These are phyloP conservation scores for Pogonognathellus flavescens DNA, from an alignment of 1,140 invertebrate genomes.

Conservation along the genomic window DNA sequence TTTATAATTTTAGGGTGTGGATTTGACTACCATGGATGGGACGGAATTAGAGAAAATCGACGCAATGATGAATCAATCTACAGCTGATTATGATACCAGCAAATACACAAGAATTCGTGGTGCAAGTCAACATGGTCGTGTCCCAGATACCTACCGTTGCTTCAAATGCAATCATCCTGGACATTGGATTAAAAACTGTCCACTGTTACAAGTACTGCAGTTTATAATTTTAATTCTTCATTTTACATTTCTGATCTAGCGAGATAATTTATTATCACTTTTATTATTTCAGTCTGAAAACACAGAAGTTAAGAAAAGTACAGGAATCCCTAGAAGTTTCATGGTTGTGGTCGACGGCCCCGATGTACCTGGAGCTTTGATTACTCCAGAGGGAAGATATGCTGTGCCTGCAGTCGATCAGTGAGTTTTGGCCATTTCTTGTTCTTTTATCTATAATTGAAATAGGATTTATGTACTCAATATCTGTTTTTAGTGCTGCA, in stretches of 20 bases:
- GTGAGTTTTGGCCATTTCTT: conserved; percentile 74
- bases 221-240: conserved; percentile 58
- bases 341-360: conserved; percentile 93
- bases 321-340: conserved; percentile 97
- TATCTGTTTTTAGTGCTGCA: conserved; percentile 77
- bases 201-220: conserved; percentile 76
- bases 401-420: conserved; percentile 92
- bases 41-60: conserved; percentile 97
- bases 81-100: conserved; percentile 95
- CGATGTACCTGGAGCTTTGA: conserved; percentile 89
- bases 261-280: conserved; percentile 22
- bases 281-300: conserved; percentile 65
- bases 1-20: conserved; percentile 75
- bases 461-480: neutral
- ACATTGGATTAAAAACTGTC: conserved; percentile 97
- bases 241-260: neutral
- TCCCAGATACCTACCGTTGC: conserved; percentile 91
- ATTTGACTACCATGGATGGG: conserved; percentile 89
- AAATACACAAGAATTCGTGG: conserved; percentile 93
- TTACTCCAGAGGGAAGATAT: conserved; percentile 92
- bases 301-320: conserved; percentile 89
- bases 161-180: conserved; percentile 92
- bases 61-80: conserved; percentile 96
- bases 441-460: too few species aligned
- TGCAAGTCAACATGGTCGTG: conserved; percentile 86